A percentile compares a stretch with the other conserved stretches of the same genome.
phyloP scores from a whole-genome alignment of 2,888 invertebrate genomes.

The Morinoia aosen region DNA sequence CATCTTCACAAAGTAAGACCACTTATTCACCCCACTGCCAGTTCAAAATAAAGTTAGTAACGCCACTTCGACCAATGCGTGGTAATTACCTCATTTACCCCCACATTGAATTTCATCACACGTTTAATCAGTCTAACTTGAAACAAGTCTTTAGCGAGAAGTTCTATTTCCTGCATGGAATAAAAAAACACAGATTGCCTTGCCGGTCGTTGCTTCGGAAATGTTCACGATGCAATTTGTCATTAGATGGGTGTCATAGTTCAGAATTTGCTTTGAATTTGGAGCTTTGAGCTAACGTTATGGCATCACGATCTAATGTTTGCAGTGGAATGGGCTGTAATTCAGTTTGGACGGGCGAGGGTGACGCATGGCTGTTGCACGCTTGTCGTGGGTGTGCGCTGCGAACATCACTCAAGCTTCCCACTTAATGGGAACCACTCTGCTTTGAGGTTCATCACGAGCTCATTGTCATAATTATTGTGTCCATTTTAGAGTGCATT shows the following conservation, averaged over 20 bases:
- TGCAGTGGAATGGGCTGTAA: neutral
- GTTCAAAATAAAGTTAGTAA: no score
- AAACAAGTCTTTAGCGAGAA: neutral
- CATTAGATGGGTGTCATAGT: neutral
- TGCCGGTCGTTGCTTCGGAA: neutral
- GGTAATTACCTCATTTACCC: neutral
- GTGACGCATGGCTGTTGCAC: constrained; percentile 21
- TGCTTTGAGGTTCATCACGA: neutral
- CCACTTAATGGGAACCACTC: neutral
- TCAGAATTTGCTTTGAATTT: neutral
- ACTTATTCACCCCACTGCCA: no score
- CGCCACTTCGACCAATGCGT: neutral
- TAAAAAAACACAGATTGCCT: neutral
- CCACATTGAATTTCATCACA: neutral
- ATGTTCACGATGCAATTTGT: neutral
- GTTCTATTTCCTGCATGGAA: neutral
- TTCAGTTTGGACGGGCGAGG: neutral
- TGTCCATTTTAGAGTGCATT: constrained; percentile 12
- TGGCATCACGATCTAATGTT: constrained; percentile 23
- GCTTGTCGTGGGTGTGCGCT: neutral
- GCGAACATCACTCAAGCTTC: neutral
- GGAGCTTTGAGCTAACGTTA: neutral
- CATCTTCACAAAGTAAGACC: no score
- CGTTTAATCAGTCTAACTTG: neutral
- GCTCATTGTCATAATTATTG: constrained; percentile 21